These are phyloP conservation scores for Acleris laterana DNA, from an alignment of 2,888 invertebrate genomes.

Conservation along the genomic window DNA sequence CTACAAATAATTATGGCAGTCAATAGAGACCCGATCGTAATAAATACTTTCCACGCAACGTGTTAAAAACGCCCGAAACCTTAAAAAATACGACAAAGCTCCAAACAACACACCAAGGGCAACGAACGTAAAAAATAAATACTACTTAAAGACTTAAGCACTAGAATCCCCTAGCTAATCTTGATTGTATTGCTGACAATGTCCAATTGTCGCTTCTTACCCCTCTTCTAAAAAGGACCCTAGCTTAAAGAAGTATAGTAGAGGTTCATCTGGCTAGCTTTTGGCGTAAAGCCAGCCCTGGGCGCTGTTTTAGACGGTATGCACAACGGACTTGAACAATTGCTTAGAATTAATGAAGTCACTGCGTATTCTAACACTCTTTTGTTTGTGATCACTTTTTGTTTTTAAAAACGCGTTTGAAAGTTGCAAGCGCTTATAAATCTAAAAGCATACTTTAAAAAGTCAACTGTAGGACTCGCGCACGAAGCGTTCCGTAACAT, in stretches of 20 bases:
- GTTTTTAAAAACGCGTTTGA: no score
- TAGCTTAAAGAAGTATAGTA: background rate
- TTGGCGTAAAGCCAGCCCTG: background rate
- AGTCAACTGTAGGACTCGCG: no score
- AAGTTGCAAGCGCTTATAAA: no score
- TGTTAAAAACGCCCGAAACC: background rate
- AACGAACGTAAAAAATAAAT: background rate
- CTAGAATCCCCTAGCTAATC: conserved; percentile 2
- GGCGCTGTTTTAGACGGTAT: conserved; percentile 1
- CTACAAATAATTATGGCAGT: no score
- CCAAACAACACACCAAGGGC: background rate
- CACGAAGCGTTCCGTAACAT: no score
- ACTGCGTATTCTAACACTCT: background rate
- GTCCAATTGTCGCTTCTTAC: background rate
- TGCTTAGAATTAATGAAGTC: background rate
- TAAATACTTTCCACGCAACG: no score
- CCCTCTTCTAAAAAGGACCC: background rate
- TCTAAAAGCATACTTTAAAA: no score
- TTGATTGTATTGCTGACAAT: background rate
- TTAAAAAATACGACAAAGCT: background rate
- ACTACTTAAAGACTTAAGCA: background rate
- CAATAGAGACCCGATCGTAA: no score
- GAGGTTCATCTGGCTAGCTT: background rate
- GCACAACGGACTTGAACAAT: background rate
- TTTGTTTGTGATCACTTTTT: background rate